These are phyloP conservation scores for Drosophila pectinifera DNA, from an alignment of 1,140 invertebrate genomes.

Conservation along the genomic window DNA sequence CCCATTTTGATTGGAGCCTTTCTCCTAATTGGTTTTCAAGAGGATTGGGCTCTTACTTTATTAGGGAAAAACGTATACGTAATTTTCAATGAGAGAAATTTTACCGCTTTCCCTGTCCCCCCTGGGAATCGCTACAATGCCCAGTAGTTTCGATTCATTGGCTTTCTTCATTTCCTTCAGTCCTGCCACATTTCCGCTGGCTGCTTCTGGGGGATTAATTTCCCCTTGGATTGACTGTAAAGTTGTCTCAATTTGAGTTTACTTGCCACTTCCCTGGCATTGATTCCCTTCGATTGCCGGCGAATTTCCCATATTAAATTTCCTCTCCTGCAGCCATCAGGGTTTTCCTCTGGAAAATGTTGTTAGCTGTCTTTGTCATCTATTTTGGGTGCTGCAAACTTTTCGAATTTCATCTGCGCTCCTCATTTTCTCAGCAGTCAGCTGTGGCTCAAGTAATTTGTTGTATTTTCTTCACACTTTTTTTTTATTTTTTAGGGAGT, in stretches of 20 bases:
- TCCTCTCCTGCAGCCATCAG: not conserved
- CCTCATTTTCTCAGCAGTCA: slow-evolving; percentile 6
- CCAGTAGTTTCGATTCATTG: slow-evolving; percentile 20
- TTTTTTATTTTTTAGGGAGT: not conserved
- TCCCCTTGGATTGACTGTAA: slow-evolving; percentile 22
- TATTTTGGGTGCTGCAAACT: slow-evolving; percentile 21
- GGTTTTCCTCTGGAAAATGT: not conserved
- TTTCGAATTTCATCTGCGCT: slow-evolving; percentile 9
- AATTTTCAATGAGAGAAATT: not conserved
- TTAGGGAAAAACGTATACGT: no score
- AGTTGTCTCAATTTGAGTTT: slow-evolving; percentile 27
- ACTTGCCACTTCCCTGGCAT: not conserved
- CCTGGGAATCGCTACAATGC: slow-evolving; percentile 1
- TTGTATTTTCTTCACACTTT: slow-evolving; percentile 11
- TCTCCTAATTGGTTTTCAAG: no score
- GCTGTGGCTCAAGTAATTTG: slow-evolving; percentile 35
- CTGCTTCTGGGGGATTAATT: slow-evolving; percentile 11
- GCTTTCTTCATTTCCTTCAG: slow-evolving; percentile 20
- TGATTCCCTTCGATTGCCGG: slow-evolving; percentile 22
- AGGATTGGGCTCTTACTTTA: no score
- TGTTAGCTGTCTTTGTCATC: slow-evolving; percentile 14
- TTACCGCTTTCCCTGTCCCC: not conserved
- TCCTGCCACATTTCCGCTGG: slow-evolving; percentile 21
- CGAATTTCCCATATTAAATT: slow-evolving; percentile 34
- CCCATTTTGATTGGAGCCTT: no score